Evolutionary conservation across 92 coral and sea anemone species (phyloP).

Genomic region (Heliopora coerulea): DNA sequence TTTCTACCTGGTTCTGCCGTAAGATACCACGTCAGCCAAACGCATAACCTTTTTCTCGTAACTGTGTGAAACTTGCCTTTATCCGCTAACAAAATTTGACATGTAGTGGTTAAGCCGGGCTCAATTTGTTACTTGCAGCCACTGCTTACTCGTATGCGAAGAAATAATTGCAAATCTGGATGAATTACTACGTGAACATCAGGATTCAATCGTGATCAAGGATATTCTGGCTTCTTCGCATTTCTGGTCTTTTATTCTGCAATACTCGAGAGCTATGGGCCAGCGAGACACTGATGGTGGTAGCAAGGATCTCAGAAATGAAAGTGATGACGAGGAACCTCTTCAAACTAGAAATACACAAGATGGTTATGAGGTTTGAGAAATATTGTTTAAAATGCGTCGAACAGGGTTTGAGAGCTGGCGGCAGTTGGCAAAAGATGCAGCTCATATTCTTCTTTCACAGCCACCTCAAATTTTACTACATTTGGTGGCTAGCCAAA

Average conservation of each 20-base stretch:
- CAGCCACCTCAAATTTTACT: too few relatives aligned
- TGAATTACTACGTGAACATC: constrained; percentile 1
- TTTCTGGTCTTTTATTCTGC: constrained; percentile 28
- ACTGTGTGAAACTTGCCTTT: too few relatives aligned
- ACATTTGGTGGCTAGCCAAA: too few relatives aligned
- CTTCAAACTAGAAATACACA: background rate
- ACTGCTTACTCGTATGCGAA: constrained; percentile 8
- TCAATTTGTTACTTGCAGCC: constrained; percentile 5
- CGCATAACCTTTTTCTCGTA: too few relatives aligned
- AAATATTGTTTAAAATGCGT: background rate
- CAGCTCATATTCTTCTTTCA: too few relatives aligned
- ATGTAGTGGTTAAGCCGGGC: too few relatives aligned
- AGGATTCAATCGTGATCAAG: constrained; percentile 2
- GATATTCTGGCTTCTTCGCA: constrained; percentile 26
- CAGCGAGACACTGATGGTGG: background rate
- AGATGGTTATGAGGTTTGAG: background rate
- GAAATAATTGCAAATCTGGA: constrained; percentile 3
- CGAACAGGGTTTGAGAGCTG: too few relatives aligned
- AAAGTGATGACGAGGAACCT: constrained; percentile 46
- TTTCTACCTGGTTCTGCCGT: too few relatives aligned
- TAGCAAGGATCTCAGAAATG: constrained; percentile 50
- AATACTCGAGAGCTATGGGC: constrained; percentile 4
- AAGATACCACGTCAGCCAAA: too few relatives aligned
- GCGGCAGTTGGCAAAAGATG: too few relatives aligned
- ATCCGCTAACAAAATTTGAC: too few relatives aligned